phyloP scores from a whole-genome alignment of 2,113 vertebrate species.

The Tetrax tetrax region DNA sequence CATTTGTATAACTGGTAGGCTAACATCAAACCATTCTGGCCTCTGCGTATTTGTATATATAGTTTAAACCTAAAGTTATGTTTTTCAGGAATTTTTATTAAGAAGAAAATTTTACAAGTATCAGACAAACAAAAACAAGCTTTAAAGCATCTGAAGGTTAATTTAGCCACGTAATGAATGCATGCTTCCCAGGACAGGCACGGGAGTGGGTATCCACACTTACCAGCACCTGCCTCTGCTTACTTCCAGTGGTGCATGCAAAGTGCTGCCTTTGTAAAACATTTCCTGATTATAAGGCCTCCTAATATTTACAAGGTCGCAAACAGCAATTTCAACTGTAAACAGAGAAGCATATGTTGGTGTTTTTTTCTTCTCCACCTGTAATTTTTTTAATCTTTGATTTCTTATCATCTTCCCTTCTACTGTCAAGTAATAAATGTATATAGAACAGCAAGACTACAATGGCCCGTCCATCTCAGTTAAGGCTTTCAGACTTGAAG shows the following conservation, averaged over 20 bases:
- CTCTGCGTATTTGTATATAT: background rate
- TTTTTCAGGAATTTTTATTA: background rate
- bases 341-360: background rate
- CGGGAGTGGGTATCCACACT: background rate
- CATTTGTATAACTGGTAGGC: background rate
- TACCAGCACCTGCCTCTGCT: background rate
- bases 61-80: background rate
- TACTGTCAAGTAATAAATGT: background rate
- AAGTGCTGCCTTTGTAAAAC: background rate
- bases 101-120: background rate
- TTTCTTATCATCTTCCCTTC: background rate
- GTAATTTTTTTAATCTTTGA: background rate
- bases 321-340: background rate
- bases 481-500: background rate
- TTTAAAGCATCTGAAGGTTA: background rate
- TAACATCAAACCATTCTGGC: background rate
- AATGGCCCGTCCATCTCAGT: accelerated
- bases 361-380: background rate
- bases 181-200: background rate
- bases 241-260: background rate
- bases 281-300: background rate
- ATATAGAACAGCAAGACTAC: background rate
- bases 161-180: background rate
- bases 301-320: background rate
- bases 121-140: background rate